Percentiles rank a stretch among this genome's conserved stretches.
These are phyloP conservation scores for Manduca sexta DNA, from an alignment of 1,140 invertebrate species.

Conservation along the genomic window DNA sequence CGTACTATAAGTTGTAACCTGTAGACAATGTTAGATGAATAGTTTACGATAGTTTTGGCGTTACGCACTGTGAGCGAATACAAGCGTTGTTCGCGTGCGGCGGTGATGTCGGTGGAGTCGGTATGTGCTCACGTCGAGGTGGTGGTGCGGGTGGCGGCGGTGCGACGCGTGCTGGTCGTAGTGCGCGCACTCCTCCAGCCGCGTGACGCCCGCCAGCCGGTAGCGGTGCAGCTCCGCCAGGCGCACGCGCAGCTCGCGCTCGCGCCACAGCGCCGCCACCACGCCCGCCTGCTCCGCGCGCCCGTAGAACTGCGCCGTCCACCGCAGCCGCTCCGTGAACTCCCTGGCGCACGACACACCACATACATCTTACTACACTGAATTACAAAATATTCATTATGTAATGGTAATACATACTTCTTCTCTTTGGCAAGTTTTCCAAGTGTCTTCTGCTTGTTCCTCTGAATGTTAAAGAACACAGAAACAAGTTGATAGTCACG, in stretches of 20 bases:
- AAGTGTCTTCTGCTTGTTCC: slow-evolving; percentile 77
- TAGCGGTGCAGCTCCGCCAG: slow-evolving; percentile 89
- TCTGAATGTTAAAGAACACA: slow-evolving; percentile 81
- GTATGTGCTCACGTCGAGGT: slow-evolving; percentile 52
- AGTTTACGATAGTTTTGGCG: too few species aligned
- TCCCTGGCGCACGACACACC: slow-evolving; percentile 78
- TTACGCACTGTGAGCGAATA: too few species aligned
- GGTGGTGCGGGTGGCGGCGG: slow-evolving; percentile 42
- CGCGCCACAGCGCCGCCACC: slow-evolving; percentile 83
- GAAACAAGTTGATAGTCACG: slow-evolving; percentile 89
- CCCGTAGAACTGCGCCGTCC: slow-evolving; percentile 91
- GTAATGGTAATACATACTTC: slow-evolving; percentile 72
- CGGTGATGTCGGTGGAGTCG: too few species aligned
- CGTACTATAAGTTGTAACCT: too few species aligned
- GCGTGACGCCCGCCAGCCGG: slow-evolving; percentile 85
- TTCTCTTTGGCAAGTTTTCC: slow-evolving; percentile 82
- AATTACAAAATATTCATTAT: neutral
- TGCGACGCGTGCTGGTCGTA: slow-evolving; percentile 83
- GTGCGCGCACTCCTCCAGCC: slow-evolving; percentile 86
- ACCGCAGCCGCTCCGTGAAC: slow-evolving; percentile 85
- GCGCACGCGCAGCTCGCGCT: slow-evolving; percentile 85
- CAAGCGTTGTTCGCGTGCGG: too few species aligned
- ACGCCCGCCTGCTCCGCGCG: slow-evolving; percentile 88
- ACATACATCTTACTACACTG: neutral
- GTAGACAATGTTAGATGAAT: too few species aligned